Conservation (phyloP, 2,888 invertebrate genomes). For the Drosophila rellima region DNA sequence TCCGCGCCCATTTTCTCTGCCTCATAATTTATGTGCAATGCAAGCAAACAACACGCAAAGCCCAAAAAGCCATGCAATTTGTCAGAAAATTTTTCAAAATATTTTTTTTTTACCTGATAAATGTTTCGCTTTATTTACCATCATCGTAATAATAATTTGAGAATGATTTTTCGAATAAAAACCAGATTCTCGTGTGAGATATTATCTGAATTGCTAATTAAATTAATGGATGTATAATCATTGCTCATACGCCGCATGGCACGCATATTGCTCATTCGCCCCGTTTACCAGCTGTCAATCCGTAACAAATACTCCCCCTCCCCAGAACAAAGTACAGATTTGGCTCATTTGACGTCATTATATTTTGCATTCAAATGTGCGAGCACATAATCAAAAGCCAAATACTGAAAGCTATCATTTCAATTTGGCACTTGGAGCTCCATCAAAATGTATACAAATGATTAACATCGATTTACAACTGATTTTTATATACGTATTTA, state of each 20-base stretch:
- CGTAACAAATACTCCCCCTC: slow-evolving; percentile 25
- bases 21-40: slow-evolving; percentile 43
- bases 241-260: slow-evolving; percentile 45
- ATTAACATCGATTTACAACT: slow-evolving; percentile 70
- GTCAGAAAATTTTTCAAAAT: slow-evolving; percentile 23
- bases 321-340: slow-evolving; percentile 26
- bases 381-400: slow-evolving; percentile 35
- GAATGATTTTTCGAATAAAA: slow-evolving; percentile 5
- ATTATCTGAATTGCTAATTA: slow-evolving; percentile 63
- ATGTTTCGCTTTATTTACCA: slow-evolving; percentile 23
- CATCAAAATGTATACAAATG: slow-evolving; percentile 67
- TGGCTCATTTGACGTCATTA: slow-evolving; percentile 72
- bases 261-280: slow-evolving; percentile 39
- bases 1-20: slow-evolving; percentile 38
- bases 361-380: slow-evolving; percentile 41
- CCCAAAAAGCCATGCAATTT: slow-evolving; percentile 42
- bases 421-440: slow-evolving; percentile 57
- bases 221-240: slow-evolving; percentile 49
- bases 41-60: slow-evolving; percentile 30
- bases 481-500: slow-evolving; percentile 48
- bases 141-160: slow-evolving; percentile 13
- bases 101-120: slow-evolving; percentile 22
- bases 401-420: slow-evolving; percentile 49
- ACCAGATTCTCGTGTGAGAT: slow-evolving; percentile 41
- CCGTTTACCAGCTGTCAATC: slow-evolving; percentile 31